phyloP scores from a whole-genome alignment of 1,140 invertebrate species.

The Nixonia krombeini region DNA sequence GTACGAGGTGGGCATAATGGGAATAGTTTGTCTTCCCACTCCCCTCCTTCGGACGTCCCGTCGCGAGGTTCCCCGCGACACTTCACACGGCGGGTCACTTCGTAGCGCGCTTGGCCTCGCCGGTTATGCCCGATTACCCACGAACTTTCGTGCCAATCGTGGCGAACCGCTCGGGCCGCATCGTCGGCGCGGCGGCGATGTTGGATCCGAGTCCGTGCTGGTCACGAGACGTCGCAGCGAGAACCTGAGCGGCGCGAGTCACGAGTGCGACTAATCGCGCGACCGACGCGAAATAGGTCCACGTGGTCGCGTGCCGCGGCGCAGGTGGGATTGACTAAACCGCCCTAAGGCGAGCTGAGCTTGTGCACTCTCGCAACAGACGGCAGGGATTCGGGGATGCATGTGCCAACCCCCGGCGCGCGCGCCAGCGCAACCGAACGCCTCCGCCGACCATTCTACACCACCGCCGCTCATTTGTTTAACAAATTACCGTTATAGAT shows the following conservation, averaged over 20 bases:
- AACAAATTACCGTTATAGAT: no score
- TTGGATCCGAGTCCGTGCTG: no score
- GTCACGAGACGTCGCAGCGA: slow-evolving; percentile 24
- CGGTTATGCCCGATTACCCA: no score
- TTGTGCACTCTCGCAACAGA: slow-evolving; percentile 29
- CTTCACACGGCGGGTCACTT: no score
- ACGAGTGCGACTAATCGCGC: slow-evolving; percentile 55
- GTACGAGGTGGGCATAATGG: no score
- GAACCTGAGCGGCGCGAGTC: slow-evolving; percentile 53
- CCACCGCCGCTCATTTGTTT: no score
- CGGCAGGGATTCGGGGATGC: no score
- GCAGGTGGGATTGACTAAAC: slow-evolving; percentile 70
- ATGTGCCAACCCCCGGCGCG: slow-evolving; percentile 33
- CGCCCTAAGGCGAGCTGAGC: slow-evolving; percentile 49
- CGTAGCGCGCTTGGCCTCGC: no score
- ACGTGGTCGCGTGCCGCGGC: slow-evolving; percentile 63
- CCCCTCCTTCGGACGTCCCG: slow-evolving; percentile 29
- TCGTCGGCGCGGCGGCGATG: no score
- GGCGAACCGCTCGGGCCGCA: no score
- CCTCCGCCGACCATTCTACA: background rate
- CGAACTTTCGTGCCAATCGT: slow-evolving; percentile 22
- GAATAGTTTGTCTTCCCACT: slow-evolving; percentile 9
- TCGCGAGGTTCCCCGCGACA: no score
- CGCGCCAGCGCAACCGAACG: slow-evolving; percentile 41
- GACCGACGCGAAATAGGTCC: slow-evolving; percentile 51